These are phyloP conservation scores for Eupelmus urozonus DNA, from an alignment of 2,888 invertebrate genomes.

Conservation along the genomic window DNA sequence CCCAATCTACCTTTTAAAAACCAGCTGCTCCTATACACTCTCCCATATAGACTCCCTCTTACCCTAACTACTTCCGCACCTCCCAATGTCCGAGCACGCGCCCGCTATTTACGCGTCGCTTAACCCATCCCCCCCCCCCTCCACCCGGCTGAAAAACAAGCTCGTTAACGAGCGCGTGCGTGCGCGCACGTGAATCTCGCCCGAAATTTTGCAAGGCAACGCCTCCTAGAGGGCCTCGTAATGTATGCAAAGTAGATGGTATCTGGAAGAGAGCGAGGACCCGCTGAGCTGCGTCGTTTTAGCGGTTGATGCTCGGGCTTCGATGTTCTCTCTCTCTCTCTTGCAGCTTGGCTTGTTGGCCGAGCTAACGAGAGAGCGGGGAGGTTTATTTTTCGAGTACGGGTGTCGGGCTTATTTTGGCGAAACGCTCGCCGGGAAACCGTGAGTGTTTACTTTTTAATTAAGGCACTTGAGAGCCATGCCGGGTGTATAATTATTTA, in stretches of 20 bases:
- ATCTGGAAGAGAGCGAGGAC: slow-evolving; percentile 57
- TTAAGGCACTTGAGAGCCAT: too few species aligned
- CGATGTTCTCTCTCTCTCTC: too few species aligned
- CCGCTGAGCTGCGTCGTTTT: slow-evolving; percentile 18
- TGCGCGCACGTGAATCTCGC: slow-evolving; percentile 13
- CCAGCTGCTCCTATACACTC: neutral
- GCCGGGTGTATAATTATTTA: too few species aligned
- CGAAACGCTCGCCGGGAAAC: too few species aligned
- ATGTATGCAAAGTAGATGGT: slow-evolving; percentile 70
- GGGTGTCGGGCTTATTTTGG: neutral
- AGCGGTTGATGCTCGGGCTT: neutral
- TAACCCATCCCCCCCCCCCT: slow-evolving; percentile 12
- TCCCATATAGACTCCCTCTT: neutral
- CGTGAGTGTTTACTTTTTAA: too few species aligned
- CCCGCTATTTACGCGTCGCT: slow-evolving; percentile 32
- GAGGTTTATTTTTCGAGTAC: too few species aligned
- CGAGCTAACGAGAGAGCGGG: neutral
- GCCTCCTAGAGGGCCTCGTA: slow-evolving; percentile 56
- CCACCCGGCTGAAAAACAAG: slow-evolving; percentile 39
- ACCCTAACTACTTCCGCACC: slow-evolving; percentile 11
- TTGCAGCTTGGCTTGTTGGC: too few species aligned
- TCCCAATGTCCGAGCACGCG: neutral
- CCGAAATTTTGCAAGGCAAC: slow-evolving; percentile 30
- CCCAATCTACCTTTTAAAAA: neutral
- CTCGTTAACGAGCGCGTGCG: slow-evolving; percentile 33